Conservation (phyloP, 1,140 invertebrate species). For the Eulimnadia texana region DNA sequence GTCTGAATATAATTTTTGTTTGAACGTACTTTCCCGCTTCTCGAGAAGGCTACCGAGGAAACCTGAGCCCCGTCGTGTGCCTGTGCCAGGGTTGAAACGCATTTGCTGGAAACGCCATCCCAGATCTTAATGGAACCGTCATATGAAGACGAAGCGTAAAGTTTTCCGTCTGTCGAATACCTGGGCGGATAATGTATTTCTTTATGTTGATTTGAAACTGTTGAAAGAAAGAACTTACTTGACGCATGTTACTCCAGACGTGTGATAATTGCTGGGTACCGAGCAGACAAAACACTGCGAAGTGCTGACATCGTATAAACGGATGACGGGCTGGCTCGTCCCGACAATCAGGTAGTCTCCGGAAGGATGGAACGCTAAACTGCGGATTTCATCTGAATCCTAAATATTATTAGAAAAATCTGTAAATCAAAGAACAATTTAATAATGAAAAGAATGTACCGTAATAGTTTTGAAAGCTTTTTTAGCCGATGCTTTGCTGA, state of each 20-base stretch:
- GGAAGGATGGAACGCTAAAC: slow-evolving; percentile 84
- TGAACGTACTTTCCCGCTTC: slow-evolving; percentile 96
- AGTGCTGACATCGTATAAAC: slow-evolving; percentile 90
- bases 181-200: slow-evolving; percentile 21
- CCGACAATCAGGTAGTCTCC: slow-evolving; percentile 90
- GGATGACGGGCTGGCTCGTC: slow-evolving; percentile 75
- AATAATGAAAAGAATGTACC: slow-evolving; percentile 22
- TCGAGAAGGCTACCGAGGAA: slow-evolving; percentile 82
- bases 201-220: no score
- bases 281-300: slow-evolving; percentile 88
- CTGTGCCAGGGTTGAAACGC: slow-evolving; percentile 81
- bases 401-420: no score
- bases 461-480: slow-evolving; percentile 90
- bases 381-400: slow-evolving; percentile 79
- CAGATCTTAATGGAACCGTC: slow-evolving; percentile 91
- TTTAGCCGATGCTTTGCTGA: slow-evolving; percentile 93
- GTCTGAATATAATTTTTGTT: not conserved
- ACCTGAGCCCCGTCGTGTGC: slow-evolving; percentile 92
- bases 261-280: slow-evolving; percentile 83
- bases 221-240: slow-evolving; percentile 25
- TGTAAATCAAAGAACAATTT: slow-evolving; percentile 7
- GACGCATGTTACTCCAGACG: slow-evolving; percentile 65
- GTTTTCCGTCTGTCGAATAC: slow-evolving; percentile 20
- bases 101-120: slow-evolving; percentile 89
- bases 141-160: slow-evolving; percentile 78